Base-by-base conservation (phyloP, 2,888 invertebrate genomes). In the Synergus umbraculus region DNA sequence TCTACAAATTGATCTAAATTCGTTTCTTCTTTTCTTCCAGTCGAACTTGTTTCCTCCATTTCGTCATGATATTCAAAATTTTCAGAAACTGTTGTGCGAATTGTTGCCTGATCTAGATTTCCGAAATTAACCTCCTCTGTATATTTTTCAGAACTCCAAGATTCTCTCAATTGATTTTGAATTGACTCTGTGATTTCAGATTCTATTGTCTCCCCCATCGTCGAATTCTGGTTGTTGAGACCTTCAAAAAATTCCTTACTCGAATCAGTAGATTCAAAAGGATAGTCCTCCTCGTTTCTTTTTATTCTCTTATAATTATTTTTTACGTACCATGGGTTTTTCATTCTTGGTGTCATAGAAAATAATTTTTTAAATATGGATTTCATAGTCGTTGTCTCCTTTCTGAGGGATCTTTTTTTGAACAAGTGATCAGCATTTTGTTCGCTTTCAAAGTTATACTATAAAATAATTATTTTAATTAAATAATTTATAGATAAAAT, bases 161-260 rank as follows among this genome's bases (percentile, higher is more conserved):
- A 43, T 41, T 12, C 4, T n/a, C 13, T n/a, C 18, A 18, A 46
- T 65, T 41, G 66, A 41, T 29, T 66, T 66, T 41, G 15, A 66
- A 29, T 29, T 60, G 60, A 22, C 12, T 29, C 13, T 22, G 12
- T 22, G 22, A 60, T 22, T 22, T 60, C 22, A 8, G 10, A 18
- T 22, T 60, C 60, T 22, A 22, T 60, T 22, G 22, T 60, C 13
- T 22, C 60, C 12, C 12, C 22, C 13, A 29, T 29, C 22, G 4
- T 13, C 10, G 1, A 18, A 18, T 60, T 1, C 12, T 4, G 4
- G 22, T 12, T 60, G 29, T 22, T 60, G 60, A 49, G 9, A 73
- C 54, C 49, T 73, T 73, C 37, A 73, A 73, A 73, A 73, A 73
- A 73, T n/a, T 49, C 69, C 10, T 18, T 22, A 13, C 60, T 60